phyloP scores from a whole-genome alignment of 2,113 vertebrate genomes.

The Theristicus caerulescens region DNA sequence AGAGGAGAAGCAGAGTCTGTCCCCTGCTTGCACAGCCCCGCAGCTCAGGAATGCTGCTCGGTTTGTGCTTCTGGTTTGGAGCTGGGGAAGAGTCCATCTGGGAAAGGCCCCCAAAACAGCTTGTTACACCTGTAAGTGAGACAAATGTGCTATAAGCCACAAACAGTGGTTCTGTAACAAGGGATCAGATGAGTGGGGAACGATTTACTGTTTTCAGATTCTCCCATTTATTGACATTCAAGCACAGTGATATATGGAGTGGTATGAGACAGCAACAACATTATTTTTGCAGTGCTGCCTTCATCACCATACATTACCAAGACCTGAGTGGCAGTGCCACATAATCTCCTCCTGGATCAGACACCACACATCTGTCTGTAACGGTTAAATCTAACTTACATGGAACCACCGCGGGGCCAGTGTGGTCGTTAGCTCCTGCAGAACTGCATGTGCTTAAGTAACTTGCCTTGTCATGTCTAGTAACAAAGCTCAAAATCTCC shows the following conservation, averaged over 20 bases:
- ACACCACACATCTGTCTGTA: neutral
- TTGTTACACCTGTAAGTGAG: neutral
- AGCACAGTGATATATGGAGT: neutral
- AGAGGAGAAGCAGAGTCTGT: neutral
- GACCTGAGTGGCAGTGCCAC: neutral
- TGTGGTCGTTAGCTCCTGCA: neutral
- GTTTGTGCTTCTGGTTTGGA: neutral
- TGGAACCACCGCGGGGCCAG: neutral
- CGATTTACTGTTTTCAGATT: neutral
- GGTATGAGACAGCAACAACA: neutral
- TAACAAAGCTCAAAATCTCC: neutral
- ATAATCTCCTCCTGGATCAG: neutral
- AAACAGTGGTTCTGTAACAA: neutral
- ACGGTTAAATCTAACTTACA: neutral
- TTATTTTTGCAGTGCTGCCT: neutral
- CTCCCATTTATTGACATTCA: neutral
- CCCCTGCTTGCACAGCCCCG: neutral
- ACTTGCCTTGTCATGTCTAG: neutral
- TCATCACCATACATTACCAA: neutral
- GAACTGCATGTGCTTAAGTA: neutral
- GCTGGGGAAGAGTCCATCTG: neutral
- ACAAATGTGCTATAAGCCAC: neutral
- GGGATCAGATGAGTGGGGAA: neutral
- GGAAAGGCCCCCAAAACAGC: neutral
- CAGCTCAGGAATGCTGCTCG: neutral